Base-by-base conservation (phyloP, 2,797 vertebrate species). In the Myotis myotis region DNA sequence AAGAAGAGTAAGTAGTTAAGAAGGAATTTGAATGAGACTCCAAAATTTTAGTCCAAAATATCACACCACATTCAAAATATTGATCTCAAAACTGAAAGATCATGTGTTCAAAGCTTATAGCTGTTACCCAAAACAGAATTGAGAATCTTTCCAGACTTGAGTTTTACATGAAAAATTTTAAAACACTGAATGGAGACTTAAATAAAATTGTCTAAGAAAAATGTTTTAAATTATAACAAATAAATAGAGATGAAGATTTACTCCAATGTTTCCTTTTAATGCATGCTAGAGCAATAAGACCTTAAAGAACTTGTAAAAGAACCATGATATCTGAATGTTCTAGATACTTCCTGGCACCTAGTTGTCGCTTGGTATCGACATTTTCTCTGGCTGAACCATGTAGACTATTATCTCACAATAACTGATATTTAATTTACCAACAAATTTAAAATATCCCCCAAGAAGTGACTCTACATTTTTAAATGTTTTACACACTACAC, bases 161-260 rank as follows among this genome's bases (percentile, higher is more conserved):
- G 30, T 89, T 90, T 81, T 86, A 96, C 47, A 74, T 72, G 76
- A 91, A 84, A 95, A 66, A 12, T 93, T 90, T 87, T 55, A 76
- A 87, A 81, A 93, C 25, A 91, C 33, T 71, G 74, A 93, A 62
- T 66, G n/a, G 19, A 87, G 23, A 51, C 81, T 94, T 91, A 80
- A 86, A n/a, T 71, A 4, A 89, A 93, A 71, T n/a, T 84, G 36
- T 66, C 33, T 82, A 92, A 87, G 78, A 94, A 92, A 95, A 85
- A 89, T 81, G 89, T 51, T 89, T 96, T 89, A 85, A 92, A 87
- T 90, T 88, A 33, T 33, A 93, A 88, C 64, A 84, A 83, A 86
- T 70, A 80, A 55, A 80, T 1, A 76, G 38, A 92, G 36, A 91
- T 25, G 23, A 82, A 62, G n/a, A 75, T 92, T 92, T 71, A 94